Evolutionary conservation across 1,140 invertebrate species (phyloP).

Genomic region (Trichoplusia ni): DNA sequence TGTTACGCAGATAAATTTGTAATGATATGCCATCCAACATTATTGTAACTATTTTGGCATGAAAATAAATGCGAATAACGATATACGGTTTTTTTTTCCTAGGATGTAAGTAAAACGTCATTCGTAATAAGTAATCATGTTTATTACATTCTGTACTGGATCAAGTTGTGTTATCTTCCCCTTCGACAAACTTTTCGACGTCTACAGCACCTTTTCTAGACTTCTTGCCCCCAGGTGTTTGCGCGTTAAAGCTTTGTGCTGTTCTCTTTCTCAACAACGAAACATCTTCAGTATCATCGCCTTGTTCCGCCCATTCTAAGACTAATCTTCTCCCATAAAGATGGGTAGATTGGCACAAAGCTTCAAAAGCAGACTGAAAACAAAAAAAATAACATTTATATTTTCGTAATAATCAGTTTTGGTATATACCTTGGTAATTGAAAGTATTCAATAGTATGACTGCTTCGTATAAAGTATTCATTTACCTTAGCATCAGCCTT

Average conservation of each 20-base stretch:
- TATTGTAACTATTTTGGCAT: conserved; percentile 46
- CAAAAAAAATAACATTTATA: conserved; percentile 24
- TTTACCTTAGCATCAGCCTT: conserved; percentile 95
- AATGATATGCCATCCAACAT: conserved; percentile 58
- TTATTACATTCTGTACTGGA: not conserved
- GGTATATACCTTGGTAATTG: no score
- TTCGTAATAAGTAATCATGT: not conserved
- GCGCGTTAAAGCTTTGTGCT: conserved; percentile 86
- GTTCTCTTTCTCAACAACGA: conserved; percentile 93
- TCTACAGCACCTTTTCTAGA: conserved; percentile 82
- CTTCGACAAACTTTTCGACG: conserved; percentile 77
- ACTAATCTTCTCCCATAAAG: conserved; percentile 97
- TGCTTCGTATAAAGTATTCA: no score
- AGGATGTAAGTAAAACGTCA: not conserved
- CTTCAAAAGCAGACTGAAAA: conserved; percentile 93
- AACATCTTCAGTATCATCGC: conserved; percentile 89
- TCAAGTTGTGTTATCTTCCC: conserved; percentile 40
- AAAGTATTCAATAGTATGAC: no score
- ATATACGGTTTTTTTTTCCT: conserved; percentile 11
- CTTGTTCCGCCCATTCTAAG: conserved; percentile 97
- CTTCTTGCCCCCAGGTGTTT: conserved; percentile 75
- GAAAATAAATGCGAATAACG: conserved; percentile 50
- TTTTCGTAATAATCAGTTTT: not conserved
- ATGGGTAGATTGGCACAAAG: conserved; percentile 97
- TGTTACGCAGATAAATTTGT: conserved; percentile 40